Evolutionary conservation across 53 echinoderm and acorn worm species (phyloP).

Genomic region (Luidia sarsii): DNA sequence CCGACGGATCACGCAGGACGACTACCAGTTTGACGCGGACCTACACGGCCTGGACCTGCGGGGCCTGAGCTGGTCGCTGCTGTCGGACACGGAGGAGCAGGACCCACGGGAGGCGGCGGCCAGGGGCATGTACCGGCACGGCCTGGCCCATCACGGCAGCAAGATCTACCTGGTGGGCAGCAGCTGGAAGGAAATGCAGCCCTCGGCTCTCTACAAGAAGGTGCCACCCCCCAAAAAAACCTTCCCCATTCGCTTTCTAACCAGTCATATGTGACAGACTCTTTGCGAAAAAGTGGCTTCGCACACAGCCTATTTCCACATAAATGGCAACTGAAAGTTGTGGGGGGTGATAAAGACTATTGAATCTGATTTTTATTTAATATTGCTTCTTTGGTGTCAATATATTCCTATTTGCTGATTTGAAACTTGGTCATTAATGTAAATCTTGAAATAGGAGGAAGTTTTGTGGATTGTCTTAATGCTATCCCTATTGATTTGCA

Average conservation of each 20-base stretch:
- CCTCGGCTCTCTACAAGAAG: slow-evolving; percentile 18
- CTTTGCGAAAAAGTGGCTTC: too few relatives aligned
- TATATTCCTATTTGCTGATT: too few relatives aligned
- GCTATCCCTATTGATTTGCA: too few relatives aligned
- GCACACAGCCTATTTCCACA: too few relatives aligned
- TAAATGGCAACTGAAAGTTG: too few relatives aligned
- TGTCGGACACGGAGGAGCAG: slow-evolving; percentile 45
- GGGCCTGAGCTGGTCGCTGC: slow-evolving; percentile 49
- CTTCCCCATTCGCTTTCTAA: background rate
- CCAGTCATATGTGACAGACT: too few relatives aligned
- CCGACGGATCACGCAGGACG: slow-evolving; percentile 49
- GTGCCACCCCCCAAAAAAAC: background rate
- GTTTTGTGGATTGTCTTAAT: too few relatives aligned
- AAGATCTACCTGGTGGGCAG: slow-evolving; percentile 76
- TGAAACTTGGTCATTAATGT: too few relatives aligned
- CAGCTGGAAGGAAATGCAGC: slow-evolving; percentile 76
- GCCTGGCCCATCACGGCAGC: slow-evolving; percentile 57
- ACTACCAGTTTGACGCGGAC: slow-evolving; percentile 79
- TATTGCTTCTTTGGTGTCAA: too few relatives aligned
- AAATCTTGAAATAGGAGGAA: too few relatives aligned
- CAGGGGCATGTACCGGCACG: slow-evolving; percentile 83
- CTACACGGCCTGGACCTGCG: slow-evolving; percentile 64
- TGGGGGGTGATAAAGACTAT: too few relatives aligned
- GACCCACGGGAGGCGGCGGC: slow-evolving; percentile 19
- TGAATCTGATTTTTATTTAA: too few relatives aligned